Evolutionary conservation across 2,113 vertebrate genomes (phyloP).

Genomic region (Hypocryptadius cinnamomeus): DNA sequence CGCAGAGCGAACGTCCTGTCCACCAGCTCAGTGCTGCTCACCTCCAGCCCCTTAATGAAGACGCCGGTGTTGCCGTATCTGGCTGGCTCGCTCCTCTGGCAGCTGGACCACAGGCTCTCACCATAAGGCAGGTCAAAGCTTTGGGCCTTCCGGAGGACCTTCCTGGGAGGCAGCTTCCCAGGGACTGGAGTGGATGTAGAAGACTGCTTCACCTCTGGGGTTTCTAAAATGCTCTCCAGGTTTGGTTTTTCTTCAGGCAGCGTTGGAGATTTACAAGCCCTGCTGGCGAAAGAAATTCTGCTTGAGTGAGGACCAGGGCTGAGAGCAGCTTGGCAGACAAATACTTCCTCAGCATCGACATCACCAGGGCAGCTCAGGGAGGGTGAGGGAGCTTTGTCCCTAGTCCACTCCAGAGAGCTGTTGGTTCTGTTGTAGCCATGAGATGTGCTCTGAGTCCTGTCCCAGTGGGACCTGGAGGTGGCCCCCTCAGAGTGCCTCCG

Average conservation of each 20-base stretch:
- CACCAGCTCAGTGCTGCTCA: constrained; percentile 71
- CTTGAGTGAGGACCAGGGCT: neutral
- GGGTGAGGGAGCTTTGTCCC: neutral
- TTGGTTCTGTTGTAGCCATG: constrained; percentile 28
- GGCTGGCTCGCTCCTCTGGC: constrained; percentile 68
- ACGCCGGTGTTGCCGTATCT: constrained; percentile 70
- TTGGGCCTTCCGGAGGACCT: constrained; percentile 72
- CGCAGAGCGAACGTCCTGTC: constrained; percentile 47
- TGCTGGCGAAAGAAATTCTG: neutral
- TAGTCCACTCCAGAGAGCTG: constrained; percentile 17
- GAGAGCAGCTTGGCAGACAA: neutral
- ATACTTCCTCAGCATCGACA: neutral
- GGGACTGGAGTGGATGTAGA: constrained; percentile 16
- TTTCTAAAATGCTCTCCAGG: neutral
- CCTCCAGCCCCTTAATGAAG: constrained; percentile 77
- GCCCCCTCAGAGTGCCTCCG: constrained; percentile 38
- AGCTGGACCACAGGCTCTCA: constrained; percentile 63
- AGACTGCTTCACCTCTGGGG: constrained; percentile 14
- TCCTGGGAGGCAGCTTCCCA: constrained; percentile 25
- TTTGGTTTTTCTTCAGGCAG: constrained; percentile 48
- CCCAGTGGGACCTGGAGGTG: neutral
- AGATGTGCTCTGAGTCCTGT: constrained; percentile 39
- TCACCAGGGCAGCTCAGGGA: neutral
- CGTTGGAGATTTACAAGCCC: constrained; percentile 4
- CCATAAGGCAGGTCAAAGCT: constrained; percentile 74